Base-by-base conservation (phyloP, 2,888 invertebrate species). In the Scrobipalpa costella region DNA sequence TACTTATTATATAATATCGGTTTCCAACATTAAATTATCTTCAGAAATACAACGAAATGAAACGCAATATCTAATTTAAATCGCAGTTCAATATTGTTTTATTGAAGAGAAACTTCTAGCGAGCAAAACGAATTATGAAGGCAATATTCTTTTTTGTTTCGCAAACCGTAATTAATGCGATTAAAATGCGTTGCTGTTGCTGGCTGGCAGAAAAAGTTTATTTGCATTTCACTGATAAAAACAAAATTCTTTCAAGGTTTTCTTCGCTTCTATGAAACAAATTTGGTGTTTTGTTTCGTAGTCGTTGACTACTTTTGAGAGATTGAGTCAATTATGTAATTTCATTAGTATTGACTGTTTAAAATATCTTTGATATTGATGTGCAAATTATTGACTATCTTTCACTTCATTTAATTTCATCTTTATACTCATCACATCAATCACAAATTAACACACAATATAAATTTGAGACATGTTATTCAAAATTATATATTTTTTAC, bases 51-150 rank as follows among this genome's bases (percentile, higher is more conserved):
- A n/a, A 44, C 2, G 44, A 44, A 44, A n/a, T 44, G 15, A 44
- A 44, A 44, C 44, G n/a, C 44, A n/a, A 44, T 44, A 44, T 15
- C n/a, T 44, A 44, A 44, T 40, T 11, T 40, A 40, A 40, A n/a
- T 11, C 40, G 2, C 3, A n/a, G n/a, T 44, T 44, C 44, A 44
- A 44, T 44, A 44, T 44, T 44, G 44, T 44, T 44, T n/a, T 27
- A n/a, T n/a, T n/a, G 44, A 44, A 44, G 9, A 44, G 15, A 44
- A 40, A 40, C 40, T 40, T 40, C 40, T n/a, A 44, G 44, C 44
- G 44, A 44, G n/a, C 15, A 44, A 44, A 44, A 44, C 44, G 44
- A 44, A 44, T 44, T 44, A 44, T 44, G 44, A 44, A 44, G 44
- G 15, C 44, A 15, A 15, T 5, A 44, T 44, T 44, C 44, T n/a